These are phyloP conservation scores for Notodonta ziczac DNA, from an alignment of 2,888 invertebrate genomes.

Conservation along the genomic window DNA sequence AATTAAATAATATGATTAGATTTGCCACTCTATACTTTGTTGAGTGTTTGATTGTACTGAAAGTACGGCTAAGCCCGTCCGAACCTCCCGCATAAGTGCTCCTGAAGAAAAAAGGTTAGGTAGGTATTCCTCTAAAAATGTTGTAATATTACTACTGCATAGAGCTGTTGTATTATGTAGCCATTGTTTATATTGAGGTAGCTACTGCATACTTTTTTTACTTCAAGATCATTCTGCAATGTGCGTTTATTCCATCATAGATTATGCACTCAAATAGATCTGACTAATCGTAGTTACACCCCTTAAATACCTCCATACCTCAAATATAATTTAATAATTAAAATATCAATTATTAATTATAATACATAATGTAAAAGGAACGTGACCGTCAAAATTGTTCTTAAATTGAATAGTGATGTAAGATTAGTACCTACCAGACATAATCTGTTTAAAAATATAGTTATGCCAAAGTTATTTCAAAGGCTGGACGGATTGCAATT, in stretches of 20 bases:
- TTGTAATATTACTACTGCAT: too few species aligned
- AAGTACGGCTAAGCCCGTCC: too few species aligned
- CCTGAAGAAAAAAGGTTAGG: too few species aligned
- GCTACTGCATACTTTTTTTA: too few species aligned
- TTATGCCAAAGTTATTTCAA: conserved; percentile 61
- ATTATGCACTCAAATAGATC: background rate
- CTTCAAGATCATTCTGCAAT: background rate
- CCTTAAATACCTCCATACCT: conserved; percentile 9
- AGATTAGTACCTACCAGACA: conserved; percentile 14
- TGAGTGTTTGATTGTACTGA: too few species aligned
- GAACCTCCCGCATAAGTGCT: too few species aligned
- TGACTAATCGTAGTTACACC: conserved; percentile 12
- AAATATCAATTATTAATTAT: conserved; percentile 19
- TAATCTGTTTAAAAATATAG: conserved; percentile 34
- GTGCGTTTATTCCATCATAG: background rate
- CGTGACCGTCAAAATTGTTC: conserved; percentile 30
- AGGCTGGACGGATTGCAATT: conserved; percentile 72
- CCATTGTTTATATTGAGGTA: too few species aligned
- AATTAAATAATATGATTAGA: too few species aligned
- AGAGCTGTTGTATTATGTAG: too few species aligned
- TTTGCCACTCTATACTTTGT: too few species aligned
- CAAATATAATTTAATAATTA: conserved; percentile 6
- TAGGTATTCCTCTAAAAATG: too few species aligned
- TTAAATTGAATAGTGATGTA: conserved; percentile 24
- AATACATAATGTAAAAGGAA: conserved; percentile 32